Percentiles rank a stretch among this genome's conserved stretches.
phyloP scores from a whole-genome alignment of 2,797 vertebrate species.

The Hozukius guyotensis region DNA sequence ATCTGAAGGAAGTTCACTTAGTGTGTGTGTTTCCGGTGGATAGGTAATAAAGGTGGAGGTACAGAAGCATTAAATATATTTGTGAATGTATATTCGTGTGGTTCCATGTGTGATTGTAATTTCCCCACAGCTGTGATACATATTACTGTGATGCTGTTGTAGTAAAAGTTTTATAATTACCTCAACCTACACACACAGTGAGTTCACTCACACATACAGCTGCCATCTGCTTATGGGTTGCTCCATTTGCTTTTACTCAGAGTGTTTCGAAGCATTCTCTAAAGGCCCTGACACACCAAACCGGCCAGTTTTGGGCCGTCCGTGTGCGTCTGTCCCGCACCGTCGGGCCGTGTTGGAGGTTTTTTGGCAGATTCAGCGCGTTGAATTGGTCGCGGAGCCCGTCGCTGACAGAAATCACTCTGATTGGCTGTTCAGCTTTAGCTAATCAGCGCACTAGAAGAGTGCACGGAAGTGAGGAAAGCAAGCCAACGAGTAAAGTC shows the following conservation, averaged over 20 bases:
- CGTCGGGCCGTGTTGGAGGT: too few species aligned
- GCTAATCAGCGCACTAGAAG: too few species aligned
- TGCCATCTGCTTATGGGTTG: not conserved
- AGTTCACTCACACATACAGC: not conserved
- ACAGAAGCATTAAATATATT: conserved; percentile 1
- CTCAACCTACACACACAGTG: not conserved
- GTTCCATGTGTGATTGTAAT: not conserved
- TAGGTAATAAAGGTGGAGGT: not conserved
- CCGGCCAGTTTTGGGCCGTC: too few species aligned
- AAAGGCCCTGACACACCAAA: too few species aligned
- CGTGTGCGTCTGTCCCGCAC: too few species aligned
- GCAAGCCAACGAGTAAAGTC: too few species aligned
- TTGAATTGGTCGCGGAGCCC: not conserved
- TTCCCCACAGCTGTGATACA: conserved; percentile 19
- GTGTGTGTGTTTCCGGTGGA: not conserved
- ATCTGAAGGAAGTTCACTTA: not conserved
- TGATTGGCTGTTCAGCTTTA: too few species aligned
- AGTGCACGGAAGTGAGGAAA: too few species aligned
- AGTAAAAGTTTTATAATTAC: conserved; percentile 19
- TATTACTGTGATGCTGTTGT: not conserved
- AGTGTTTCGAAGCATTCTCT: not conserved
- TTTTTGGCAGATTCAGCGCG: too few species aligned
- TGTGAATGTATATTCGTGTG: not conserved
- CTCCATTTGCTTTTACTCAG: conserved; percentile 11
- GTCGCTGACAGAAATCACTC: too few species aligned